Conservation (phyloP, 2,888 invertebrate species). For the Mellilla xanthometata region DNA sequence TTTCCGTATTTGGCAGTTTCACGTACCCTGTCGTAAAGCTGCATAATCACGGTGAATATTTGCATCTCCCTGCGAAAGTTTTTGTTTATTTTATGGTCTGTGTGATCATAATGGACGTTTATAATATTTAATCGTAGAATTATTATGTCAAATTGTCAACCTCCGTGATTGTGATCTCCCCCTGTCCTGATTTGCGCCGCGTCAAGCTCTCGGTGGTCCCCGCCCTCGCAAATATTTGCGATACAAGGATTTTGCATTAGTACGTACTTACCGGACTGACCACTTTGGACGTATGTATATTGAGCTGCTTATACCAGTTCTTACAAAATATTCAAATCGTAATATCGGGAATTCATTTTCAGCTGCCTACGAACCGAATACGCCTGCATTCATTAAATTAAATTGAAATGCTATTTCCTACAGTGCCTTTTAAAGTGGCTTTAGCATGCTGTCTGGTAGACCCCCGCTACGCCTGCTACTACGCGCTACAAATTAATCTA, state of each 20-base stretch:
- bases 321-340: conserved; percentile 19
- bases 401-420: too few relatives aligned
- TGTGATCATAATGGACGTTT: conserved; percentile 1
- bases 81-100: conserved; percentile 5
- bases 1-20: conserved; percentile 23
- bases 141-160: conserved; percentile 31
- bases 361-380: conserved; percentile 33
- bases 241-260: conserved; percentile 70
- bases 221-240: conserved; percentile 63
- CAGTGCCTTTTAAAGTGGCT: too few relatives aligned
- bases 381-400: conserved; percentile 31
- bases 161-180: conserved; percentile 26
- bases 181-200: conserved; percentile 21
- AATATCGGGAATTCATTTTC: conserved; percentile 19
- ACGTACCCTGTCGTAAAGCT: conserved; percentile 10
- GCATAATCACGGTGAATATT: conserved; percentile 9
- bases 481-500: too few relatives aligned
- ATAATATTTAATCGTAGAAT: conserved; percentile 6
- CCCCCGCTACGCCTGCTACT: too few relatives aligned
- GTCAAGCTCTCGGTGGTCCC: conserved; percentile 35
- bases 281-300: conserved; percentile 50
- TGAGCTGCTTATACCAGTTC: conserved; percentile 42
- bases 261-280: conserved; percentile 53
- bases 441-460: too few relatives aligned
- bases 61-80: conserved; percentile 10